Evolutionary conservation across 2,113 vertebrate genomes (phyloP).

Genomic region (Python bivittatus): DNA sequence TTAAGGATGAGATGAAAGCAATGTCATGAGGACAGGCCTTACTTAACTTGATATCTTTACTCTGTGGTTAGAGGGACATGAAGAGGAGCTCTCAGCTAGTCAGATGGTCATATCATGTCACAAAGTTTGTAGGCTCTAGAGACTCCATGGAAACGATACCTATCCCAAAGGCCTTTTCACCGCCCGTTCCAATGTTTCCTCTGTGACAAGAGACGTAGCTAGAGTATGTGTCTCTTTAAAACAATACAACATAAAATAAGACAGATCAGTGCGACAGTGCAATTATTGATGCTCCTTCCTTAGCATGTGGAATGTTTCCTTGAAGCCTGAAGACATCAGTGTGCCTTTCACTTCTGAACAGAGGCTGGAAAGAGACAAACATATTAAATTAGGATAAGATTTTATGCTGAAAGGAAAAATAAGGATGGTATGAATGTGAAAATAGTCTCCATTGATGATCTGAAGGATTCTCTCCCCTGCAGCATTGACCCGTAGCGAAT

Average conservation of each 20-base stretch:
- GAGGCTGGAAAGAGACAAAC: conserved; percentile 17
- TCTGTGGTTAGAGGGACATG: not conserved
- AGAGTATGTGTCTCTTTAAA: conserved; percentile 30
- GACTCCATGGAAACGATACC: not conserved
- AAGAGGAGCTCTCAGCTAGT: not conserved
- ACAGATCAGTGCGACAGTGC: not conserved
- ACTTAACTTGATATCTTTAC: not conserved
- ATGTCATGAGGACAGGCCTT: not conserved
- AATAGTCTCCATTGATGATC: not conserved
- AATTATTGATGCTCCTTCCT: not conserved
- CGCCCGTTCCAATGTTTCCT: not conserved
- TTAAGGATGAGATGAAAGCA: not conserved
- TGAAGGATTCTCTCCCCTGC: not conserved
- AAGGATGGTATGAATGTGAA: not conserved
- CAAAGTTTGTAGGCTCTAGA: not conserved
- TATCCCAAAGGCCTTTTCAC: not conserved
- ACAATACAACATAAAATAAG: not conserved
- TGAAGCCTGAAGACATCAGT: not conserved
- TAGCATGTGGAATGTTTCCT: not conserved
- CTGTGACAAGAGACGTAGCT: not conserved
- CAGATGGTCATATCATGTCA: not conserved
- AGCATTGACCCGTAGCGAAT: not conserved
- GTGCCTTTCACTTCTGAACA: not conserved
- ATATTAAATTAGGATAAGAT: not conserved
- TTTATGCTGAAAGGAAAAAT: not conserved